Conservation (phyloP, 1,140 invertebrate genomes). For the Philopotamus ludificatus region DNA sequence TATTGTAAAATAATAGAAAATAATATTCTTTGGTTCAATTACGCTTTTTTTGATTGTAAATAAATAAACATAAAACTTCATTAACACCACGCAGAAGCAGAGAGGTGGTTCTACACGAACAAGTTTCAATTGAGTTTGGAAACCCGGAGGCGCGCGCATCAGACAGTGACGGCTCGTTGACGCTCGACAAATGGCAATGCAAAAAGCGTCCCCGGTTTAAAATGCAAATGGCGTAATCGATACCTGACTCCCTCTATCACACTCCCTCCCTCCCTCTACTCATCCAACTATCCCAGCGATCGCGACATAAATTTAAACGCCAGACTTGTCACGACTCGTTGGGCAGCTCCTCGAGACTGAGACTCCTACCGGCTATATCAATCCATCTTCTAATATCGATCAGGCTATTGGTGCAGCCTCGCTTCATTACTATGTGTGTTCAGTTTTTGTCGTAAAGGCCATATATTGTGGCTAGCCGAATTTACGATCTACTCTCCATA, state of each 20-base stretch:
- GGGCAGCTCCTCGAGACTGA: no score
- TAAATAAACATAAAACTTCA: neutral
- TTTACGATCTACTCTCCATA: no score
- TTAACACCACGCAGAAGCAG: neutral
- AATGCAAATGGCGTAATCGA: constrained; percentile 37
- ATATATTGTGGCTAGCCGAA: no score
- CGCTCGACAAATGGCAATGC: constrained; percentile 14
- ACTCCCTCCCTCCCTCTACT: constrained; percentile 15
- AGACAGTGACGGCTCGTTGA: constrained; percentile 5
- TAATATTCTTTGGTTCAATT: no score
- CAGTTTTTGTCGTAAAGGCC: no score
- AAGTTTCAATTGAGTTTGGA: neutral
- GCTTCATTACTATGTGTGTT: no score
- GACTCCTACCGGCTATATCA: no score
- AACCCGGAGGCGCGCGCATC: neutral
- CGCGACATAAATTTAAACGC: constrained; percentile 38
- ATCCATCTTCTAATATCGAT: no score
- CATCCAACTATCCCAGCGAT: constrained; percentile 24
- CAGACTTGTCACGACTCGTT: constrained; percentile 13
- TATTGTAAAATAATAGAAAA: no score
- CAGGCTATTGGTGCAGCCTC: no score
- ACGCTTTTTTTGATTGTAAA: no score
- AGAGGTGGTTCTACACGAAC: neutral
- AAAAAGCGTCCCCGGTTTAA: constrained; percentile 30
- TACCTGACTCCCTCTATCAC: constrained; percentile 19